Evolutionary conservation across 2,797 vertebrate genomes (phyloP), one percentile per base, ranked within the genome.

Genomic region (Cuniculus paca): DNA sequence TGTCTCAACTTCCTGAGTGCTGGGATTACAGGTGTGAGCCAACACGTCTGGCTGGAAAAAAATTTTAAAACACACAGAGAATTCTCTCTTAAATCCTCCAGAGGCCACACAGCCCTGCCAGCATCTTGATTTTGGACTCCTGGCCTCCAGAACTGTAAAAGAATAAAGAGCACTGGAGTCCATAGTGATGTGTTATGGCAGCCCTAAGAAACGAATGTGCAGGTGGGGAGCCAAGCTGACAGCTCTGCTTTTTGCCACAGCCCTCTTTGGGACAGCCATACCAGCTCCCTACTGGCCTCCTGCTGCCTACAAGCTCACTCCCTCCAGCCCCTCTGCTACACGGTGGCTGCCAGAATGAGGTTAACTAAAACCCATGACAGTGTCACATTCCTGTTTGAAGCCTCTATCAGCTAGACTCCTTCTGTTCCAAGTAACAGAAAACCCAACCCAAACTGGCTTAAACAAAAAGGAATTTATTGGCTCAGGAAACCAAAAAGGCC

Each of bases 381-480:
- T 31, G 34, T 68, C 8, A 4, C 77, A 6, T 75, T 95, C 84
- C 84, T 82, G 65, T 93, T 94, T 95, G 95, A 97, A 97, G 91
- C 52, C 50, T 78, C 3, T 45, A 89, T 78, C 91, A 75, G 58
- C 65, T 61, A 81, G 88, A 86, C 84, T 31, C 19, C 80, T 91
- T 94, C 94, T 90, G 92, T 96, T 97, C 87, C 96, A 95, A 97
- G 87, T 22, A 84, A 93, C 70, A 91, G 93, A 96, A 95, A 95
- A 82, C 31, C 36, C 77, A 97, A 90, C 83, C 65, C 85, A 96
- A 93, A 94, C 86, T 96, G 93, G 96, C 96, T 97, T 92, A 82
- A 75, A 61, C 65, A 89, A 91, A 98, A 97, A 93, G 84, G 56
- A 91, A 94, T 95, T 68, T 93, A 81, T 88, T 96, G 94, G 93